These are phyloP conservation scores for Apis dorsata DNA, from an alignment of 1,140 invertebrate genomes.

Conservation along the genomic window DNA sequence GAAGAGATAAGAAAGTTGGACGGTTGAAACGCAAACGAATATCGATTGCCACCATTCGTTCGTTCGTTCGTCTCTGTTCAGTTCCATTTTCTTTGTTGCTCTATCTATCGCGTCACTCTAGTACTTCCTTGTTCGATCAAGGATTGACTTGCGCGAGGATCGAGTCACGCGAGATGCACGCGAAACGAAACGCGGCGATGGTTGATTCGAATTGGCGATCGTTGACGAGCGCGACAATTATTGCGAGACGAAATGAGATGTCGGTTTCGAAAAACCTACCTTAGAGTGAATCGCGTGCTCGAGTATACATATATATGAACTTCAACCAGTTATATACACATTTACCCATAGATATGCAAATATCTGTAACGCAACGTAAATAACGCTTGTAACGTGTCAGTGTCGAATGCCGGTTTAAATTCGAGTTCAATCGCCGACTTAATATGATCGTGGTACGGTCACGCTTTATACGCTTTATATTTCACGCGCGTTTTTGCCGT, in stretches of 20 bases:
- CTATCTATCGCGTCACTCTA: neutral
- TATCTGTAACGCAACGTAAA: slow-evolving; percentile 42
- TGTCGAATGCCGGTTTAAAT: neutral
- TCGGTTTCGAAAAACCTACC: neutral
- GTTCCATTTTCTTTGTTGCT: slow-evolving; percentile 7
- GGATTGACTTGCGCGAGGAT: slow-evolving; percentile 2
- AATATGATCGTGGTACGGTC: too few relatives aligned
- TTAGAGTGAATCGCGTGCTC: too few relatives aligned
- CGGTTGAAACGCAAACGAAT: slow-evolving; percentile 47
- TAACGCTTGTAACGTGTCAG: slow-evolving; percentile 2
- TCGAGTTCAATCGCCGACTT: neutral
- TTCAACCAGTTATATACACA: neutral
- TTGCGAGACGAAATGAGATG: neutral
- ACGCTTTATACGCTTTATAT: neutral
- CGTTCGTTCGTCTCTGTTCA: neutral
- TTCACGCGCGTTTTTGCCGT: neutral
- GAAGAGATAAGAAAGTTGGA: slow-evolving; percentile 48
- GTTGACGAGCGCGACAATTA: neutral
- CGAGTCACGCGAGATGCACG: neutral
- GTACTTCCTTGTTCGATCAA: slow-evolving; percentile 15
- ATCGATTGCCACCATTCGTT: slow-evolving; percentile 54
- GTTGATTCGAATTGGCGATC: too few relatives aligned
- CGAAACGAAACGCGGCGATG: neutral
- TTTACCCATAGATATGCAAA: slow-evolving; percentile 64
- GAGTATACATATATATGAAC: slow-evolving; percentile 36